Conservation (phyloP, 2,888 invertebrate genomes). For the Anodontia alba region DNA sequence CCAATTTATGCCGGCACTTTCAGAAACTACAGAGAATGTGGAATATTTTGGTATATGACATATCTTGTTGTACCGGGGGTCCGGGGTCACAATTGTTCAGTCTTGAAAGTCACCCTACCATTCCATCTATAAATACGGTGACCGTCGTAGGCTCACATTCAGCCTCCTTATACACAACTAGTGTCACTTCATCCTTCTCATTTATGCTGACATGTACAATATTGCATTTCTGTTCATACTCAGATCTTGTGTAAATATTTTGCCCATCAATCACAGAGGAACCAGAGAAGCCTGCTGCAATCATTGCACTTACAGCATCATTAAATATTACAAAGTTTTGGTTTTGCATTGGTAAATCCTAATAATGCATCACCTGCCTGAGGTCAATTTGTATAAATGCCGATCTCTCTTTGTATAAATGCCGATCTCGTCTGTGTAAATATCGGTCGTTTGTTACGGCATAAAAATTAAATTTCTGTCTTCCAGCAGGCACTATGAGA, state of each 20-base stretch:
- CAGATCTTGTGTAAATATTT: background rate
- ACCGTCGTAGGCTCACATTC: background rate
- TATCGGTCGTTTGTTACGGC: background rate
- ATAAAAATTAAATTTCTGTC: background rate
- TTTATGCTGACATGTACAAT: background rate
- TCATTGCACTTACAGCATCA: background rate
- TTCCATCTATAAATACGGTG: background rate
- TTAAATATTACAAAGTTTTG: background rate
- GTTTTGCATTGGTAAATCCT: background rate
- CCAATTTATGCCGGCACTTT: too few relatives aligned
- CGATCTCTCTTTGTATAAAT: background rate
- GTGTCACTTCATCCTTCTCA: background rate
- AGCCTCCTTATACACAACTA: background rate
- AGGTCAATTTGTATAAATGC: background rate
- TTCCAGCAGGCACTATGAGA: background rate
- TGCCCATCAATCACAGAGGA: background rate
- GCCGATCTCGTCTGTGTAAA: too few relatives aligned
- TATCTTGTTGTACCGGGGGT: too few relatives aligned
- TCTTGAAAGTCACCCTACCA: too few relatives aligned
- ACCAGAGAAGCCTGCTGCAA: background rate
- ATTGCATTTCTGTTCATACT: background rate
- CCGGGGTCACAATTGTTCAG: too few relatives aligned
- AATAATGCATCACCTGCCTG: background rate
- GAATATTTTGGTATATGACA: too few relatives aligned
- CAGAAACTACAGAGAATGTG: too few relatives aligned